Evolutionary conservation across 2,797 vertebrate genomes (phyloP), one percentile per base, ranked within the genome.

Genomic region (Hemibagrus guttatus): DNA sequence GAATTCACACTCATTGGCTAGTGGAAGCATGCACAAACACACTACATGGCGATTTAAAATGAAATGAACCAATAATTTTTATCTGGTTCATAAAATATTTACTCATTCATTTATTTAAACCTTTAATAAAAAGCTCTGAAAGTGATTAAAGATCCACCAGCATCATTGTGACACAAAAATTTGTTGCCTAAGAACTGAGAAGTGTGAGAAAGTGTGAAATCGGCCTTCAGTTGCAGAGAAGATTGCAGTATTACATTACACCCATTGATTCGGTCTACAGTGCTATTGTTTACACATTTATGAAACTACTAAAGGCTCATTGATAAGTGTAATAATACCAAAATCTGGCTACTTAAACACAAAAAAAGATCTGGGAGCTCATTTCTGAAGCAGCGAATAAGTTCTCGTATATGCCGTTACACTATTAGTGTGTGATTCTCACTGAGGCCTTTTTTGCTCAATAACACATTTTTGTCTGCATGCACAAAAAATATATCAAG

Each of bases 251-350:
- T 87, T 83, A 68, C 72, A 84, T 83, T 79, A 35, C 46, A 21
- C 52, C 68, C 54, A 39, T n/a, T 78, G 26, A 84, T 79, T 63
- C 31, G 13, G 23, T 12, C 31, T 52, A 66, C 17, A 4, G 46
- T 19, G n/a, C 49, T 7, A 28, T 87, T 78, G 71, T 83, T 83
- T 87, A 78, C 81, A 87, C 63, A 69, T 84, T 68, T 56, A 23
- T 74, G 56, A 86, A 72, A 69, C 46, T 39, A 64, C 26, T 23
- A 35, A 78, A 58, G 72, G 26, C 81, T 78, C 42, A 76, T 21
- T 14, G 31, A n/a, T 42, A 54, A 64, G 46, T 76, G 19, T 21
- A 56, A 74, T 75, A 52, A 31, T 72, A 86, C 17, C 12, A 64
- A 58, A 78, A 56, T 14, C 52, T 81, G 39, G 19, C 68, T 81